Conservation (phyloP, 2,888 invertebrate species). For the Nomada fabriciana region DNA sequence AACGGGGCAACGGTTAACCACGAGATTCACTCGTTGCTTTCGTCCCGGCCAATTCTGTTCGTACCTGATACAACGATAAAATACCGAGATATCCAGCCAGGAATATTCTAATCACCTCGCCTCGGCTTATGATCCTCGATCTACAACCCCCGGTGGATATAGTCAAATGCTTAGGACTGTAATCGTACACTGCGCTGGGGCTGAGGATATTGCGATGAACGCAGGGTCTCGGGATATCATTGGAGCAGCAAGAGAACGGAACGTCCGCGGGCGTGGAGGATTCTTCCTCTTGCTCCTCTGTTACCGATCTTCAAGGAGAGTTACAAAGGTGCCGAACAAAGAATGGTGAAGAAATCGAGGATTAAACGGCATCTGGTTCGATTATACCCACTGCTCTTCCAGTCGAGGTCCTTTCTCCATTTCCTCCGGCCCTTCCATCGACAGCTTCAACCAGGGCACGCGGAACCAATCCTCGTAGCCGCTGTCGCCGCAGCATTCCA, state of each 20-base stretch:
- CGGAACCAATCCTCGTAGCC: slow-evolving; percentile 88
- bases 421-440: slow-evolving; percentile 35
- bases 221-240: slow-evolving; percentile 86
- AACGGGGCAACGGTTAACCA: not conserved
- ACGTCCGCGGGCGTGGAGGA: slow-evolving; percentile 81
- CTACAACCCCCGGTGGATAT: slow-evolving; percentile 63
- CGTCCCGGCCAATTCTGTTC: not conserved
- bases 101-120: slow-evolving; percentile 36
- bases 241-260: slow-evolving; percentile 88
- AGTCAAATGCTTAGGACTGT: slow-evolving; percentile 83
- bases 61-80: slow-evolving; percentile 68
- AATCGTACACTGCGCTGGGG: slow-evolving; percentile 86
- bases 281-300: slow-evolving; percentile 76
- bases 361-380: slow-evolving; percentile 47
- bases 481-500: slow-evolving; percentile 88
- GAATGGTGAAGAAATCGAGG: not conserved
- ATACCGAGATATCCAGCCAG: slow-evolving; percentile 58
- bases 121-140: slow-evolving; percentile 45
- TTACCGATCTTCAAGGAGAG: slow-evolving; percentile 19
- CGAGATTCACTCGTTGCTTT: not conserved
- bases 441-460: slow-evolving; percentile 85
- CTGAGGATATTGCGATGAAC: slow-evolving; percentile 87
- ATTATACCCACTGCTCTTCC: slow-evolving; percentile 66
- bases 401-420: slow-evolving; percentile 33
- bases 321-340: not conserved